Evolutionary conservation across 2,113 vertebrate genomes (phyloP), one percentile per base, ranked within the genome.

Genomic region (Hydropotes inermis): DNA sequence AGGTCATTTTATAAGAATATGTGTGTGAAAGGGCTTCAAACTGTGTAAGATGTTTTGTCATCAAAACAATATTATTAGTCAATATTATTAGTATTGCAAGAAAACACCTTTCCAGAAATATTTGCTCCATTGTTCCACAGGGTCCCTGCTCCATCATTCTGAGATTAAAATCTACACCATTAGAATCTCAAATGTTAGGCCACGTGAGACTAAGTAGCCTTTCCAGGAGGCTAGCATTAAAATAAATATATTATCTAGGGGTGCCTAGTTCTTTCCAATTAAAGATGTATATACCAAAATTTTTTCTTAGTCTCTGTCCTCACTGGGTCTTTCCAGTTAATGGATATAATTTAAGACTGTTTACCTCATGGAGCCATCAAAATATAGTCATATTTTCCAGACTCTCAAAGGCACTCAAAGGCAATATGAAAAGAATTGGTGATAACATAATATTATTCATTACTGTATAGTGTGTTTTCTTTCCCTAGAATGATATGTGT

Each of bases 341-440:
- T 23, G 21, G 45, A 43, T 58, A 50, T 91, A 94, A 89, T 96
- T 96, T 96, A 96, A 97, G 82, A 89, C 47, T 30, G n/a, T 61
- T 95, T 95, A 76, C 84, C 45, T 86, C 28, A 78, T 28, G n/a
- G 55, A 79, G 60, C 43, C 43, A 89, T 70, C 47, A 91, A 92
- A 93, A 89, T 52, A 82, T 76, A 82, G 50, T 39, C 36, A 28
- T 36, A 86, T 78, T 88, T 85, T 94, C 52, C 16, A 87, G 12
- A 5, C 39, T 82, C n/a, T 64, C 52, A 94, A 89, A 87, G 19
- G 39, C 43, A 55, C 43, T 39, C 81, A 96, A n/a, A 83, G 58
- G 57, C 93, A 92, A 97, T 79, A 10, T 39, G 79, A 83, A 95
- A 33, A 45, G 70, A 83, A 45, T 30, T 27, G 10, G 30, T 95